phyloP scores from a whole-genome alignment of 2,797 vertebrate species.

The Rachycentron canadum region DNA sequence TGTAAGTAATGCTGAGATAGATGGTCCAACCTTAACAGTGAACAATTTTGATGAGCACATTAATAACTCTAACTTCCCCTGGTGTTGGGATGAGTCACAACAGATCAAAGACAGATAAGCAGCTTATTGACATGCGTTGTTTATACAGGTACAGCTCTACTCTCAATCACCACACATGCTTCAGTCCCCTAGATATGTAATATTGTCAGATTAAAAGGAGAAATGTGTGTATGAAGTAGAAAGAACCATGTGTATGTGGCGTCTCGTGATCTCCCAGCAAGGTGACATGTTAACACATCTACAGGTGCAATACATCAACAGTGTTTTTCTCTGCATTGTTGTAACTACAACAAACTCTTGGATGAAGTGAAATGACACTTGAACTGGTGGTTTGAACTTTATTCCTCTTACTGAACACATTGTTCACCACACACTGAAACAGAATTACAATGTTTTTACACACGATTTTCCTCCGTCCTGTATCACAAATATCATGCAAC shows the following conservation, averaged over 20 bases:
- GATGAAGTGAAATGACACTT: slow-evolving; percentile 7
- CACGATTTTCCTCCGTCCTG: background rate
- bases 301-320: slow-evolving; percentile 40
- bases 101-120: slow-evolving; percentile 23
- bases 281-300: slow-evolving; percentile 37
- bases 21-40: background rate
- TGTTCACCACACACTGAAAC: background rate
- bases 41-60: background rate
- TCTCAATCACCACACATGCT: slow-evolving; percentile 33
- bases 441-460: background rate
- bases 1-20: background rate
- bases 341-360: slow-evolving; percentile 45
- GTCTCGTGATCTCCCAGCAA: slow-evolving; percentile 20
- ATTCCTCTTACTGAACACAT: background rate
- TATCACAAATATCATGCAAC: slow-evolving; percentile 2
- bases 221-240: background rate
- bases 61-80: background rate
- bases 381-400: background rate
- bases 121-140: slow-evolving; percentile 26
- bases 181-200: background rate
- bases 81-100: slow-evolving; percentile 9
- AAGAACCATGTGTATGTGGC: background rate
- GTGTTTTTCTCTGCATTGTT: slow-evolving; percentile 1
- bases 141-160: slow-evolving; percentile 13
- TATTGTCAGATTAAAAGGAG: slow-evolving; percentile 7